phyloP scores from a whole-genome alignment of 2,888 invertebrate genomes.

The Drosophila neutralis region DNA sequence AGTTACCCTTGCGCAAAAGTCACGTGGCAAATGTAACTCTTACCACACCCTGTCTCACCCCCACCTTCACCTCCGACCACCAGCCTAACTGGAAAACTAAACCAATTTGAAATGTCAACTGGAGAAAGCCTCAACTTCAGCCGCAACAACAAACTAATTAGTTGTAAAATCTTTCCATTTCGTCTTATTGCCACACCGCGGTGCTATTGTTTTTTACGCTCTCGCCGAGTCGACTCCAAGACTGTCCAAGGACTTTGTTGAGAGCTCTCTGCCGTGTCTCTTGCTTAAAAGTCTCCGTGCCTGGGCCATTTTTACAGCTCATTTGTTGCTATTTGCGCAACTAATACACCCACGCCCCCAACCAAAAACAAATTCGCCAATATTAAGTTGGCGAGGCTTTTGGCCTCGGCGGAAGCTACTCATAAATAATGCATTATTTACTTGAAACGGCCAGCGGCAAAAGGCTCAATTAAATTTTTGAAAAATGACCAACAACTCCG shows the following conservation, averaged over 20 bases:
- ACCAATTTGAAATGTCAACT: slow-evolving; percentile 61
- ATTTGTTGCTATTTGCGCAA: slow-evolving; percentile 67
- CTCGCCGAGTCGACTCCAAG: not conserved
- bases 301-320: slow-evolving; percentile 67
- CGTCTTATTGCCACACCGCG: slow-evolving; percentile 29
- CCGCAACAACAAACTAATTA: slow-evolving; percentile 66
- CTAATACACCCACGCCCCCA: not conserved
- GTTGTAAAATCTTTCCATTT: slow-evolving; percentile 61
- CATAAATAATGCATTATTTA: slow-evolving; percentile 76
- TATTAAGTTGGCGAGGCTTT: slow-evolving; percentile 31
- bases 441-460: slow-evolving; percentile 62
- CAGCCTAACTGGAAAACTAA: not conserved
- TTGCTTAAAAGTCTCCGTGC: slow-evolving; percentile 64
- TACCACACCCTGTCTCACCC: not conserved
- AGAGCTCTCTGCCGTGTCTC: slow-evolving; percentile 47
- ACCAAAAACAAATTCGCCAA: not conserved
- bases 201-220: slow-evolving; percentile 7
- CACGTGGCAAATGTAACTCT: slow-evolving; percentile 39
- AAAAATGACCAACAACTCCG: slow-evolving; percentile 61
- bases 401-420: slow-evolving; percentile 38
- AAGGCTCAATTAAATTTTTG: slow-evolving; percentile 75
- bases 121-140: slow-evolving; percentile 23
- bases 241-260: slow-evolving; percentile 4
- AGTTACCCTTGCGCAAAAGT: slow-evolving; percentile 49
- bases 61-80: not conserved